phyloP scores from a whole-genome alignment of 2,113 vertebrate genomes.

The Pao palembangensis region DNA sequence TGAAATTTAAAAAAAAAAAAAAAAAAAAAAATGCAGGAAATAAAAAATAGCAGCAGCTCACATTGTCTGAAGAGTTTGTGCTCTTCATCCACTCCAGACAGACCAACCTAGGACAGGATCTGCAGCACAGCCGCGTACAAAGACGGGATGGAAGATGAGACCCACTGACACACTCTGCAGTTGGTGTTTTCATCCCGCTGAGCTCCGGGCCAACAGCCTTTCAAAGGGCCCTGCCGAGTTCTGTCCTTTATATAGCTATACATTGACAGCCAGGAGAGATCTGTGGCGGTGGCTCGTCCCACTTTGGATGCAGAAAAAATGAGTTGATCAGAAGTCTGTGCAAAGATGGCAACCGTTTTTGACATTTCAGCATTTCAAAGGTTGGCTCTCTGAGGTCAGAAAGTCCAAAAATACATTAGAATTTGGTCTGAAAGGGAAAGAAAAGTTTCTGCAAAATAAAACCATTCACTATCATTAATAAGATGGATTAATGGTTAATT shows the following conservation, averaged over 20 bases:
- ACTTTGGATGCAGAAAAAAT: not conserved
- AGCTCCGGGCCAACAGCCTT: slow-evolving; percentile 33
- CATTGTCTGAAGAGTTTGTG: too few relatives aligned
- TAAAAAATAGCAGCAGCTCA: too few relatives aligned
- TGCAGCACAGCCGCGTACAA: slow-evolving; percentile 14
- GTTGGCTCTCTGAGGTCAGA: too few relatives aligned
- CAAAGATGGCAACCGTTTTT: too few relatives aligned
- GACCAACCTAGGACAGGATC: slow-evolving; percentile 32
- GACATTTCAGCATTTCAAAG: too few relatives aligned
- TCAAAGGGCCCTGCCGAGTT: slow-evolving; percentile 36
- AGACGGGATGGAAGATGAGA: slow-evolving; percentile 33
- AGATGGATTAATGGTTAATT: too few relatives aligned
- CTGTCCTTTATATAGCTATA: slow-evolving; percentile 36
- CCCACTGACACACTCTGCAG: slow-evolving; percentile 29
- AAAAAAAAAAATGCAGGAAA: too few relatives aligned
- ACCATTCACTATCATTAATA: too few relatives aligned
- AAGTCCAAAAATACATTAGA: too few relatives aligned
- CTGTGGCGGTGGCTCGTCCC: not conserved
- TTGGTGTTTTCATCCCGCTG: slow-evolving; percentile 47
- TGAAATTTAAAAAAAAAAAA: too few relatives aligned
- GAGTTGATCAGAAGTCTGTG: not conserved
- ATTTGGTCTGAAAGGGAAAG: too few relatives aligned
- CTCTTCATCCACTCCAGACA: slow-evolving; percentile 8
- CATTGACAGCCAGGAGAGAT: slow-evolving; percentile 17
- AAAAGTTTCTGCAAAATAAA: too few relatives aligned